phyloP scores from a whole-genome alignment of 37 sponge, comb jelly and placozoan species.

The Trichoplax adhaerens region DNA sequence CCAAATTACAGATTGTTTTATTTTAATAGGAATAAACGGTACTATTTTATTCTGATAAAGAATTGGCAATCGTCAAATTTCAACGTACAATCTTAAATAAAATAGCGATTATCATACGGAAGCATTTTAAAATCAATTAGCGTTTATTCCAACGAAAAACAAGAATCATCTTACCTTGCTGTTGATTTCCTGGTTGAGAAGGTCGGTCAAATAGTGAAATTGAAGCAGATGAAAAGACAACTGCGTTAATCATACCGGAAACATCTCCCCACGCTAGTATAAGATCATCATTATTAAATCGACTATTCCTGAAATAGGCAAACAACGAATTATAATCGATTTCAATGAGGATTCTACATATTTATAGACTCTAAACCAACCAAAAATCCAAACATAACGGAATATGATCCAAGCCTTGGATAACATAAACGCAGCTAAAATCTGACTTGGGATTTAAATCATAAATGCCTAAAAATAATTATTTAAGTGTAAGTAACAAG shows the following conservation, averaged over 20 bases:
- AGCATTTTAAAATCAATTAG: too few relatives aligned
- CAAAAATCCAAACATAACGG: slow-evolving; percentile 17
- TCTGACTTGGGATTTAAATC: slow-evolving; percentile 17
- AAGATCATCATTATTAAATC: not conserved
- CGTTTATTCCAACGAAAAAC: too few relatives aligned
- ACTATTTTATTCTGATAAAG: too few relatives aligned
- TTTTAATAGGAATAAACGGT: too few relatives aligned
- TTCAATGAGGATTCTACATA: too few relatives aligned
- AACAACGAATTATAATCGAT: too few relatives aligned
- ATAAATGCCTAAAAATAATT: slow-evolving; percentile 11
- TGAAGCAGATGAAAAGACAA: slow-evolving; percentile 4
- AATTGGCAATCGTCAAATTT: too few relatives aligned
- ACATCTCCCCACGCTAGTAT: slow-evolving; percentile 16
- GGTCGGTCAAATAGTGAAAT: not conserved
- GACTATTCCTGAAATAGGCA: slow-evolving; percentile 8
- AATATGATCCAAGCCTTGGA: slow-evolving; percentile 13
- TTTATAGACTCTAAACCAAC: not conserved
- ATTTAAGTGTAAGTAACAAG: not conserved
- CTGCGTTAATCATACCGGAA: slow-evolving; percentile 11
- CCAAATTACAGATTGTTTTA: too few relatives aligned
- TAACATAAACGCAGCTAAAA: slow-evolving; percentile 7
- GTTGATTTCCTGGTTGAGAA: slow-evolving; percentile 5
- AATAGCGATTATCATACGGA: too few relatives aligned
- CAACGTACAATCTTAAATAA: too few relatives aligned
- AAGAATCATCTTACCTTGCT: not conserved